Conservation (phyloP, 2,797 vertebrate species). For the Syncerus caffer region DNA sequence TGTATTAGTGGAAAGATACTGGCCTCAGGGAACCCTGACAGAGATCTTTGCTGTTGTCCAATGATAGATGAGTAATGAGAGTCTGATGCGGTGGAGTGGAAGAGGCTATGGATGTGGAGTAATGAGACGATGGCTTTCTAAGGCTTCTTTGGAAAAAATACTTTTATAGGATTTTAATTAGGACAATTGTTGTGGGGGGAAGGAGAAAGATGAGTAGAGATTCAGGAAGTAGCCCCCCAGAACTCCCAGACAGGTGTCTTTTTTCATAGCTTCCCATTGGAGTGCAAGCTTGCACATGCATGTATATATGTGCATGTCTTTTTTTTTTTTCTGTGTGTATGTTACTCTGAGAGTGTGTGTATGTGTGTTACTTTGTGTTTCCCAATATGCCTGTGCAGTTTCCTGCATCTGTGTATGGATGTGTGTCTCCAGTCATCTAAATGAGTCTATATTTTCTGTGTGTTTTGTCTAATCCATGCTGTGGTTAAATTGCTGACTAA, state of each 20-base stretch:
- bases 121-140: background rate
- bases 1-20: background rate
- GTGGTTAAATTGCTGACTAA: slow-evolving; percentile 24
- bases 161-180: background rate
- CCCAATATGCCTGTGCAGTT: background rate
- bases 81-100: background rate
- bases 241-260: slow-evolving; percentile 9
- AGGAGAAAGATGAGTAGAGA: background rate
- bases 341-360: background rate
- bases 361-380: slow-evolving; percentile 6
- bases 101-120: background rate
- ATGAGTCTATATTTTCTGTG: background rate
- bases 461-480: slow-evolving; percentile 31
- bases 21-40: background rate
- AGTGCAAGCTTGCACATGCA: background rate
- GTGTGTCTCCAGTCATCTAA: background rate
- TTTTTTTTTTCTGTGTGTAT: background rate
- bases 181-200: background rate
- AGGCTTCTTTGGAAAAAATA: background rate
- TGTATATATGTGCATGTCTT: background rate
- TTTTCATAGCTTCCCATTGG: background rate
- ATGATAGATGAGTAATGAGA: background rate
- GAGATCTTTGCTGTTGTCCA: slow-evolving; percentile 24
- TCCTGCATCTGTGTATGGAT: background rate
- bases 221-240: background rate